Percentiles rank a stretch among this genome's conserved stretches.
phyloP scores from a whole-genome alignment of 1,140 invertebrate species.

The Colletes gigas region DNA sequence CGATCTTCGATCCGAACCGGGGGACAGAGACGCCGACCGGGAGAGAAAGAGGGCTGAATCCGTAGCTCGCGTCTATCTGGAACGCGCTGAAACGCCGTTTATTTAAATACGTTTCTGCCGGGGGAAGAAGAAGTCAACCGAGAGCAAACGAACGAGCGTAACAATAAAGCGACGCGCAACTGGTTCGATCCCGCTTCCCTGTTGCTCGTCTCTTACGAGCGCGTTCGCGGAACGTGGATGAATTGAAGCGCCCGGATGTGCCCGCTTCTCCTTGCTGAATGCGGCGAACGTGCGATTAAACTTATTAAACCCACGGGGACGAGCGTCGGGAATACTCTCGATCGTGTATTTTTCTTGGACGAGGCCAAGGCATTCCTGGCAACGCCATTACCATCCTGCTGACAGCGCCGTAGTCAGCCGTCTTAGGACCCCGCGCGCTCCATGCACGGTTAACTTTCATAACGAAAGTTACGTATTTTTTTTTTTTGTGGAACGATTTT shows the following conservation, averaged over 20 bases:
- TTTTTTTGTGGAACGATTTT: no score
- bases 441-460: no score
- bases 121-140: neutral
- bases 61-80: neutral
- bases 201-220: neutral
- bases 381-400: no score
- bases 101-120: neutral
- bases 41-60: neutral
- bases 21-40: neutral
- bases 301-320: slow-evolving; percentile 3
- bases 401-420: no score
- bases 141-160: neutral
- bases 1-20: slow-evolving; percentile 20
- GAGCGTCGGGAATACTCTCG: no score
- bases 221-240: neutral
- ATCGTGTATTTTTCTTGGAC: no score
- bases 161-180: slow-evolving; percentile 10
- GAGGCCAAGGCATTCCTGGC: no score
- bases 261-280: neutral
- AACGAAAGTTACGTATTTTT: no score
- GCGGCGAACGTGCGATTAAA: slow-evolving; percentile 4
- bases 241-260: neutral
- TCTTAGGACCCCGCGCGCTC: no score
- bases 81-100: slow-evolving; percentile 4
- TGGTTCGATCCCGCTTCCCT: neutral